These are phyloP conservation scores for Leptinotarsa defecta DNA, from an alignment of 1,140 invertebrate genomes.

Conservation along the genomic window DNA sequence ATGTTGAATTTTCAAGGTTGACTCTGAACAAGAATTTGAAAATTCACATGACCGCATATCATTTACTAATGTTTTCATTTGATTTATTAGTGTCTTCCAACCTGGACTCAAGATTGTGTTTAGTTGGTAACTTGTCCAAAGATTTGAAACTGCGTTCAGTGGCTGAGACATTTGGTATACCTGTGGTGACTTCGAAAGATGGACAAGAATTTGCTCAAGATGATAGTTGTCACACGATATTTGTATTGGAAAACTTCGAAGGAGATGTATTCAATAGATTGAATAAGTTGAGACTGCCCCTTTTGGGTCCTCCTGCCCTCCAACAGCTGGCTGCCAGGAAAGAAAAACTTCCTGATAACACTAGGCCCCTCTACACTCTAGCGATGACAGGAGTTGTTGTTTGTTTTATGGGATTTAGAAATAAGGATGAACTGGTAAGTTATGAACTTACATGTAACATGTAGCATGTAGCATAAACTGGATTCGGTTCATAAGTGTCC, in stretches of 20 bases:
- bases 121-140: slow-evolving; percentile 62
- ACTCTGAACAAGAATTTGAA: slow-evolving; percentile 13
- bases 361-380: slow-evolving; percentile 82
- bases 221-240: slow-evolving; percentile 68
- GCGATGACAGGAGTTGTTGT: slow-evolving; percentile 84
- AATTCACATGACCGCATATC: slow-evolving; percentile 15
- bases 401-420: slow-evolving; percentile 88
- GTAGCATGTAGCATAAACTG: neutral
- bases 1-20: slow-evolving; percentile 48
- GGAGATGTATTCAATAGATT: slow-evolving; percentile 68
- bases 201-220: slow-evolving; percentile 65
- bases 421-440: slow-evolving; percentile 83
- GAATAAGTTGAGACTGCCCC: slow-evolving; percentile 67
- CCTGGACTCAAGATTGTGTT: slow-evolving; percentile 64
- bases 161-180: slow-evolving; percentile 67
- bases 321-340: slow-evolving; percentile 74
- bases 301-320: slow-evolving; percentile 77
- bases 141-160: slow-evolving; percentile 61
- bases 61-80: slow-evolving; percentile 25
- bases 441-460: neutral
- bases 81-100: slow-evolving; percentile 23
- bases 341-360: slow-evolving; percentile 65
- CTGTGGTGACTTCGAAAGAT: slow-evolving; percentile 66
- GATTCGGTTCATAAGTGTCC: neutral
- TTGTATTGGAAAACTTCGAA: slow-evolving; percentile 73